These are phyloP conservation scores for Sycophila texana DNA, from an alignment of 2,888 invertebrate genomes.

Conservation along the genomic window DNA sequence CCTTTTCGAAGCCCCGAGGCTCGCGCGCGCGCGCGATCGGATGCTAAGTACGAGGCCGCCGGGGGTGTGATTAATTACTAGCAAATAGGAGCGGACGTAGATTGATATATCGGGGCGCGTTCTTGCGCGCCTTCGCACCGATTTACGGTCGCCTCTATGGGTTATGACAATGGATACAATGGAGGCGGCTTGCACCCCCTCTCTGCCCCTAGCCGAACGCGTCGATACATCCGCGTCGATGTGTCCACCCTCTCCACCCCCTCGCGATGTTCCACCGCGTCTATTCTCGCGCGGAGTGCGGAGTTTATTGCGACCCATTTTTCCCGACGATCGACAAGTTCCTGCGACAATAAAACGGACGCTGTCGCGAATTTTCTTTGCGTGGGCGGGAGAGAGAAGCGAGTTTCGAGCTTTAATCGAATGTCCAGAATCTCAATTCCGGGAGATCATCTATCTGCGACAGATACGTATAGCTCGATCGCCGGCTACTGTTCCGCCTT, in stretches of 20 bases:
- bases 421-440: conserved; percentile 45
- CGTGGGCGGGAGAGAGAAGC: neutral
- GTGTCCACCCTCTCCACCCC: conserved; percentile 13
- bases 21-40: conserved; percentile 54
- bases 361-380: conserved; percentile 30
- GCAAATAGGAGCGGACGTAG: conserved; percentile 70
- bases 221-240: conserved; percentile 49
- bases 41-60: conserved; percentile 53
- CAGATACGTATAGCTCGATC: neutral
- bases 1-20: conserved; percentile 42
- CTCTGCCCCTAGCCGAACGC: neutral
- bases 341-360: conserved; percentile 44
- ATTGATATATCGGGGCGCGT: conserved; percentile 69
- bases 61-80: conserved; percentile 71
- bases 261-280: neutral
- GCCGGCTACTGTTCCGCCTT: too few relatives aligned
- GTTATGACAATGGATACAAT: conserved; percentile 62
- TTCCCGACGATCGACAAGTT: conserved; percentile 48
- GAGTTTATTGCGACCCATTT: conserved; percentile 54
- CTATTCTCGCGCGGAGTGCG: neutral
- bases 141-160: conserved; percentile 57
- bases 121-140: conserved; percentile 52
- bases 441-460: conserved; percentile 35
- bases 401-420: conserved; percentile 13
- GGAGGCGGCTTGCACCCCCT: conserved; percentile 20